Base-by-base conservation (phyloP, 2,888 invertebrate genomes). In the Archips crataeganus region DNA sequence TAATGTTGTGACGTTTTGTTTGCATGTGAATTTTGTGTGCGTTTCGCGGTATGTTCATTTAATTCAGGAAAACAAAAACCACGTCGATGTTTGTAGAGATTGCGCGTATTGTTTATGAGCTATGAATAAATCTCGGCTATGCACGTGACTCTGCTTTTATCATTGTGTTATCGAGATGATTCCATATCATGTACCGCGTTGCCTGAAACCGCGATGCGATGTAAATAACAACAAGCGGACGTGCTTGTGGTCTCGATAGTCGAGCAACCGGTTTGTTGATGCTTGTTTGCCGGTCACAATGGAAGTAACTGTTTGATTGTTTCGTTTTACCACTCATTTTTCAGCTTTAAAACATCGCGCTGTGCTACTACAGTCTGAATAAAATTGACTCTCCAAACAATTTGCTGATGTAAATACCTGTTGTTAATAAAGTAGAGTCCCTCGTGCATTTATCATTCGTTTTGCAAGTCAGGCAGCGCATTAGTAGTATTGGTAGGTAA, bases 251-350 rank as follows among this genome's bases (percentile, higher is more conserved):
- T 78, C 78, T 80, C 83, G 84, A 83, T 84, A 80, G 79, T 74
- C 73, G 72, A 75, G 80, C 85, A 88, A 88, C 88, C 87, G 82
- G 88, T 89, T 89, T 87, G 84, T 85, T 85, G 83, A 82, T 84
- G 83, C 82, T 81, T 82, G 81, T 60, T 59, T 42, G 51, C 45
- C 42, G 54, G 45, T 47, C 10, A 63, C 59, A 72, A 69, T 65
- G 39, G 65, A 47, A 47, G 47, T 57, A 54, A 62, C 66, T 45
- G 67, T 72, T 67, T 32, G 47, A 71, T 65, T 67, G 62, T 72
- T 72, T 49, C 54, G 42, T 62, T 47, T 39, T 54, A 3, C 47
- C 42, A 57, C 47, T 36, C 23, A 36, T 59, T 54, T 59, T 54
- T 13, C 63, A 36, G 54, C 42, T 32, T 36, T 9, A 13, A 62